phyloP scores from a whole-genome alignment of 1,140 invertebrate genomes.

The Drosophila pallidifrons region DNA sequence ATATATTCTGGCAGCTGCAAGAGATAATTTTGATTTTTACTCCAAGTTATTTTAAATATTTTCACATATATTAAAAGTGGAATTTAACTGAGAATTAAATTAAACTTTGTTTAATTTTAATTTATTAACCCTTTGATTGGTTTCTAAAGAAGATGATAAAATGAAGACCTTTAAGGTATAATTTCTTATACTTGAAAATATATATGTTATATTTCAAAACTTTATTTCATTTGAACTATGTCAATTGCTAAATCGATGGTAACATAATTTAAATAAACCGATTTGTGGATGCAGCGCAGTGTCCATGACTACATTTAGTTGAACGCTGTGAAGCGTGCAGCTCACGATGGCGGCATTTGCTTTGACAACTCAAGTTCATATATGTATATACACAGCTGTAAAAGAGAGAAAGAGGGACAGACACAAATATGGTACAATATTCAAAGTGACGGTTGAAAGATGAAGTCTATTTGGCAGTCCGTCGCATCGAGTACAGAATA shows the following conservation, averaged over 20 bases:
- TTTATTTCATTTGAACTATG: not conserved
- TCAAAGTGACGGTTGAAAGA: constrained; percentile 64
- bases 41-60: too few species aligned
- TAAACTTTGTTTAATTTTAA: too few species aligned
- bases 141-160: too few species aligned
- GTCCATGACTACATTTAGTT: constrained; percentile 26
- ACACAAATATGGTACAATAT: constrained; percentile 57
- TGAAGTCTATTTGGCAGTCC: constrained; percentile 56
- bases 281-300: constrained; percentile 28
- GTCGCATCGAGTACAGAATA: constrained; percentile 22
- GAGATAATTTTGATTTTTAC: too few species aligned
- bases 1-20: too few species aligned
- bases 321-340: constrained; percentile 33
- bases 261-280: constrained; percentile 40
- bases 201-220: not conserved
- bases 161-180: too few species aligned
- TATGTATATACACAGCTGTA: constrained; percentile 7
- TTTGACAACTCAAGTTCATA: constrained; percentile 48
- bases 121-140: too few species aligned
- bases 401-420: constrained; percentile 3
- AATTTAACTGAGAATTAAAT: not conserved
- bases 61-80: too few species aligned
- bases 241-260: constrained; percentile 12
- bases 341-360: constrained; percentile 55
- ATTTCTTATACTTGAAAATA: not conserved